These are phyloP conservation scores for Prionailurus bengalensis DNA, from an alignment of 2,113 vertebrate genomes.

Conservation along the genomic window DNA sequence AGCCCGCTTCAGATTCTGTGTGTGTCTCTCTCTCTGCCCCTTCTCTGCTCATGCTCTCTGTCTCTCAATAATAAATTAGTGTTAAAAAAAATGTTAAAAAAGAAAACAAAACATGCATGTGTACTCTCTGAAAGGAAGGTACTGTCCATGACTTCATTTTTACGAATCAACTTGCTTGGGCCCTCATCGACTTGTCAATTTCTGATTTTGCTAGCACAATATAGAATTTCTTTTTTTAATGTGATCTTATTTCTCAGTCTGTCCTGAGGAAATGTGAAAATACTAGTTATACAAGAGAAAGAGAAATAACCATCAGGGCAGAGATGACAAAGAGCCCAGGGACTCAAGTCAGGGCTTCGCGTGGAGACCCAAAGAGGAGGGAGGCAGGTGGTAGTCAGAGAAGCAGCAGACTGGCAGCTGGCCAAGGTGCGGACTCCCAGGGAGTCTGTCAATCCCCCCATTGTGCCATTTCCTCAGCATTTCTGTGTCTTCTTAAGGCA, in stretches of 20 bases:
- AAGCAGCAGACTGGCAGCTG: accelerated
- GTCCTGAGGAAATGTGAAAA: constrained; percentile 31
- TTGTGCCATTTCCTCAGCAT: background rate
- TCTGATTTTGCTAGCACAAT: background rate
- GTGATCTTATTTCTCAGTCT: background rate
- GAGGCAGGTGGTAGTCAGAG: background rate
- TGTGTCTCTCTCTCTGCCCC: too few relatives aligned
- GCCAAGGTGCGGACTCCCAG: accelerated
- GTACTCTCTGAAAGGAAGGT: background rate
- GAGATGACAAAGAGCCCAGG: background rate
- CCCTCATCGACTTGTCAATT: background rate
- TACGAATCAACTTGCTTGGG: background rate
- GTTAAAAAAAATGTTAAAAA: too few relatives aligned
- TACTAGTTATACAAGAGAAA: background rate
- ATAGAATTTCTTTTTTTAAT: background rate
- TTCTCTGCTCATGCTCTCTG: too few relatives aligned
- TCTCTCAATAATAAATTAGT: too few relatives aligned
- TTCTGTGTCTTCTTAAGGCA: constrained; percentile 45
- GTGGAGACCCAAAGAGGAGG: background rate
- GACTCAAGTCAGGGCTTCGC: background rate
- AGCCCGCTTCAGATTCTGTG: too few relatives aligned
- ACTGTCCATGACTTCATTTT: background rate
- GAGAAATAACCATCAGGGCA: background rate
- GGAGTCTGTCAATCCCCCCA: background rate
- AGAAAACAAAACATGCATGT: too few relatives aligned